A percentile compares a stretch with the other conserved stretches of the same genome.
These are phyloP conservation scores for Bellardia pandia DNA, from an alignment of 2,888 invertebrate genomes.

Conservation along the genomic window DNA sequence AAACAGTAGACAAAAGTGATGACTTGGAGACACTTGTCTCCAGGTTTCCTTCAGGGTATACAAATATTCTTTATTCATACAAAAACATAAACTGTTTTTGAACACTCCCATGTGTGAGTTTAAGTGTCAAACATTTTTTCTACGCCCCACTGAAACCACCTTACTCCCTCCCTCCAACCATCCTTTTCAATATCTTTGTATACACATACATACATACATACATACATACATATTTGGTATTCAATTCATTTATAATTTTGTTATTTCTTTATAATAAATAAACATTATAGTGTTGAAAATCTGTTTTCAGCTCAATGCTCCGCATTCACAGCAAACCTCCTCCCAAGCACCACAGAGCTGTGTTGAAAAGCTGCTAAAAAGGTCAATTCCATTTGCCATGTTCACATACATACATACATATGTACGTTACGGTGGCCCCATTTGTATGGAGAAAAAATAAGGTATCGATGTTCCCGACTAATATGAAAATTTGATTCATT, in stretches of 20 bases:
- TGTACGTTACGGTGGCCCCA: too few relatives aligned
- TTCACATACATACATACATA: not conserved
- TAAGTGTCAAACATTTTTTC: conserved; percentile 12
- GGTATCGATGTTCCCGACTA: too few relatives aligned
- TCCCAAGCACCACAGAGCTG: too few relatives aligned
- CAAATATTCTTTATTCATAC: not conserved
- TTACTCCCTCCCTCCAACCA: not conserved
- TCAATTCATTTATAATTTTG: conserved; percentile 49
- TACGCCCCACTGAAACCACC: not conserved
- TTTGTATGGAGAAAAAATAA: too few relatives aligned
- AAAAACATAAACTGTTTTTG: not conserved
- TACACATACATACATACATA: too few relatives aligned
- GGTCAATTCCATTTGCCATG: conserved; percentile 19
- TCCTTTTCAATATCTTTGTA: not conserved
- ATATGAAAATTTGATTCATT: too few relatives aligned
- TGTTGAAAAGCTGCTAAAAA: not conserved
- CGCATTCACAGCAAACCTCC: not conserved
- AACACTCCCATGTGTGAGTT: not conserved
- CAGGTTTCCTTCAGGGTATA: too few relatives aligned
- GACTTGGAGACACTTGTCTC: too few relatives aligned
- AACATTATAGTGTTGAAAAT: conserved; percentile 37
- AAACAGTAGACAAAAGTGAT: too few relatives aligned
- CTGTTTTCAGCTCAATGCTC: conserved; percentile 3
- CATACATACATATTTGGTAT: not conserved
- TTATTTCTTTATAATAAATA: conserved; percentile 43